These are phyloP conservation scores for Rhinogobio ventralis DNA, from an alignment of 2,797 vertebrate genomes.

Conservation along the genomic window DNA sequence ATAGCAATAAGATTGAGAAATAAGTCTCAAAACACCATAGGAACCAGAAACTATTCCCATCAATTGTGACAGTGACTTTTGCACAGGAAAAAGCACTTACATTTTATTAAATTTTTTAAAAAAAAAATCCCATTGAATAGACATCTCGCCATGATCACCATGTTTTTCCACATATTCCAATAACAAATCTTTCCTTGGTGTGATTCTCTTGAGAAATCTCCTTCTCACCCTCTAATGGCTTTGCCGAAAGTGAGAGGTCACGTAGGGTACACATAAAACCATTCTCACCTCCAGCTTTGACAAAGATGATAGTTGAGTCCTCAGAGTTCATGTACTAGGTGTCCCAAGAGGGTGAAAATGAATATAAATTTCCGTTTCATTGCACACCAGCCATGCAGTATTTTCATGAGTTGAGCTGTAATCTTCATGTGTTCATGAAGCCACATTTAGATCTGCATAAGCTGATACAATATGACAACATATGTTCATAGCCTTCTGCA, in stretches of 20 bases:
- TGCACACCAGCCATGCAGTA: constrained; percentile 4
- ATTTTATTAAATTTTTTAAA: too few species aligned
- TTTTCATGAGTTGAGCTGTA: constrained; percentile 5
- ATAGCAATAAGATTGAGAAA: not conserved
- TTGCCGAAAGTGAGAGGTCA: constrained; percentile 37
- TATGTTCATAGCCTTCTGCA: not conserved
- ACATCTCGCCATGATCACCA: not conserved
- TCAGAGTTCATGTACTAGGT: constrained; percentile 17
- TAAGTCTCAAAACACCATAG: not conserved
- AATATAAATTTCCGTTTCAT: constrained; percentile 18
- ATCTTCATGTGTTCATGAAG: constrained; percentile 1
- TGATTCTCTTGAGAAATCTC: constrained; percentile 24
- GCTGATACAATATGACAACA: not conserved
- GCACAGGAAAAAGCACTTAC: not conserved
- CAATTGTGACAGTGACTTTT: not conserved
- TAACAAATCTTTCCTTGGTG: constrained; percentile 16
- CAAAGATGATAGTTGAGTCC: constrained; percentile 24
- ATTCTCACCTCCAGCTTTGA: constrained; percentile 46
- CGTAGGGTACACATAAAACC: constrained; percentile 33
- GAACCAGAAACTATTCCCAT: not conserved
- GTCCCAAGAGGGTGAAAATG: constrained; percentile 37
- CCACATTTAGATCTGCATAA: not conserved
- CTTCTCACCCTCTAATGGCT: constrained; percentile 38
- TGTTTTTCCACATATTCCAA: not conserved
- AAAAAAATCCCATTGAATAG: not conserved